Percentiles rank a stretch among this genome's conserved stretches.
Evolutionary conservation across 2,888 invertebrate genomes (phyloP).

Genomic region (Amphipyra berbera): DNA sequence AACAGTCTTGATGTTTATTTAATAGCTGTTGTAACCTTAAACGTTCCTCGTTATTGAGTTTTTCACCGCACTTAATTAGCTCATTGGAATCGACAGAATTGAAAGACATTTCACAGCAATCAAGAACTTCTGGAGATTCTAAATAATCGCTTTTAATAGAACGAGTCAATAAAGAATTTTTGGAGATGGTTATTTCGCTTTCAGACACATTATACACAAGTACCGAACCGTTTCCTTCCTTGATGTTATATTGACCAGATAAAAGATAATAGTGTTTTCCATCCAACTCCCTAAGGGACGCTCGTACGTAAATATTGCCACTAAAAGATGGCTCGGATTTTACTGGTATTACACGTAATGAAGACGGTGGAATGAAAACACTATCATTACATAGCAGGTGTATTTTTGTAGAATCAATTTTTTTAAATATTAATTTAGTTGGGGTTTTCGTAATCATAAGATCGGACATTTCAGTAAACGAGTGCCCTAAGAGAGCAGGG

Average conservation of each 20-base stretch:
- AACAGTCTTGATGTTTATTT: background rate
- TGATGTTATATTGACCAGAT: background rate
- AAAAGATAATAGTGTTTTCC: conserved; percentile 8
- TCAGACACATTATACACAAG: too few relatives aligned
- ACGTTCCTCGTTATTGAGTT: background rate
- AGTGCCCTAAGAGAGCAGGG: conserved; percentile 10
- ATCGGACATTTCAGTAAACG: conserved; percentile 8
- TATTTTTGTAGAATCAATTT: background rate
- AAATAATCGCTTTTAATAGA: too few relatives aligned
- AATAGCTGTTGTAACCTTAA: background rate
- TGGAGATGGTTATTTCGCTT: too few relatives aligned
- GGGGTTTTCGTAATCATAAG: conserved; percentile 12
- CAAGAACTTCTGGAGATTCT: background rate
- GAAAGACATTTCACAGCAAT: background rate
- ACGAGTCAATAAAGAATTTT: too few relatives aligned
- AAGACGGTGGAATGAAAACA: background rate
- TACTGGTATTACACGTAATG: background rate
- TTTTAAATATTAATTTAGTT: background rate
- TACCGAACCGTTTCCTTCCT: too few relatives aligned
- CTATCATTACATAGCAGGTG: background rate
- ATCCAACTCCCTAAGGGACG: background rate
- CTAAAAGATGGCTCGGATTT: background rate
- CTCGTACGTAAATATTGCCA: conserved; percentile 1
- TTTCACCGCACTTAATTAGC: background rate
- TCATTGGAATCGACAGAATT: background rate